These are phyloP conservation scores for Vulpes vulpes DNA, from an alignment of 2,113 vertebrate species.

Conservation along the genomic window DNA sequence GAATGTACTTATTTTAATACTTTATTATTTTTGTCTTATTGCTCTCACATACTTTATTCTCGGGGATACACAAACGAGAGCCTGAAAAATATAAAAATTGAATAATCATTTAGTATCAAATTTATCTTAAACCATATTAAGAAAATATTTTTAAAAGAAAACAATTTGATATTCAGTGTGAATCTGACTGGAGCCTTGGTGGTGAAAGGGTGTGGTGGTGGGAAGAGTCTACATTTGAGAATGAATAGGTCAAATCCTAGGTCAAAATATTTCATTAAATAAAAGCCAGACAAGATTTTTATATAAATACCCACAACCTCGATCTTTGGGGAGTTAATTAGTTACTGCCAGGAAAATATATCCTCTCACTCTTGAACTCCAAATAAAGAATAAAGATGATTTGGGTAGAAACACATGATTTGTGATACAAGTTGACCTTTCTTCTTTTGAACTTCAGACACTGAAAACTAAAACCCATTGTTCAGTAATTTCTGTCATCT, in stretches of 20 bases:
- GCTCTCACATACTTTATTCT: not conserved
- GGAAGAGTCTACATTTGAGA: not conserved
- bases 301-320: not conserved
- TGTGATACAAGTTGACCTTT: not conserved
- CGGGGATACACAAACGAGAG: not conserved
- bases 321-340: conserved; percentile 16
- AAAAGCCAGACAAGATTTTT: not conserved
- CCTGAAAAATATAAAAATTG: not conserved
- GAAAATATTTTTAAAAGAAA: conserved; percentile 44
- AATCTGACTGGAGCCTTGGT: not conserved
- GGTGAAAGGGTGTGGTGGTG: not conserved
- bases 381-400: not conserved
- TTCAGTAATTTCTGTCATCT: not conserved
- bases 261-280: conserved; percentile 43
- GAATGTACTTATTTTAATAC: not conserved
- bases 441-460: conserved; percentile 23
- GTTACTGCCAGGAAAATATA: not conserved
- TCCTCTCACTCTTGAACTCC: not conserved
- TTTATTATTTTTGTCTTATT: not conserved
- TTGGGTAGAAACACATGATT: not conserved
- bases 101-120: not conserved
- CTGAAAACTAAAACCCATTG: not conserved
- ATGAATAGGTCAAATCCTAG: not conserved
- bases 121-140: not conserved
- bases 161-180: not conserved